phyloP scores from a whole-genome alignment of 2,888 invertebrate genomes.

The Xestia rhomboidea region DNA sequence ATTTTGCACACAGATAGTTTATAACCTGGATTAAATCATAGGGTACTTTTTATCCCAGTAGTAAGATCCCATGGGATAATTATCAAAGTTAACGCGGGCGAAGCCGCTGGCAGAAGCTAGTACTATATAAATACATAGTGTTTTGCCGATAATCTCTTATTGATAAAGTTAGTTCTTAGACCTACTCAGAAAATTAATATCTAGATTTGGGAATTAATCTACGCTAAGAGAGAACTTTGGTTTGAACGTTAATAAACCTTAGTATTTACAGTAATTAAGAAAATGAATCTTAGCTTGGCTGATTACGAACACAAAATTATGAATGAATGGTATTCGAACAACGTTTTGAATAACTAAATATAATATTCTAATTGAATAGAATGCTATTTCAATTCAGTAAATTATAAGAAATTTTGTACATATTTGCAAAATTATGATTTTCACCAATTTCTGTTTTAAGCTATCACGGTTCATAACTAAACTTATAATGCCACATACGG shows the following conservation, averaged over 20 bases:
- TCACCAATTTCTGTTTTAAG: background rate
- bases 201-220: constrained; percentile 41
- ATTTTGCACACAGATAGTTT: no score
- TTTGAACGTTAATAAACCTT: constrained; percentile 23
- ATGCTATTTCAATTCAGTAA: background rate
- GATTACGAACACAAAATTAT: constrained; percentile 29
- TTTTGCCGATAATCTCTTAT: background rate
- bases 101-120: no score
- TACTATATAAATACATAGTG: background rate
- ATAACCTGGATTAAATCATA: no score
- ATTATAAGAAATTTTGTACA: background rate
- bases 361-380: background rate
- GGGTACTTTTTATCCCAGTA: no score
- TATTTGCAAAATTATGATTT: background rate
- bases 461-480: no score
- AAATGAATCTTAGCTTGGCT: constrained; percentile 31
- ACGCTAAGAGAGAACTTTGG: constrained; percentile 31
- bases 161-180: constrained; percentile 14
- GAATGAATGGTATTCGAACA: constrained; percentile 24
- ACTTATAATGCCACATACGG: no score
- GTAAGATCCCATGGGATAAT: no score
- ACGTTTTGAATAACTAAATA: constrained; percentile 1
- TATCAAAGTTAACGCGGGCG: no score
- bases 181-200: constrained; percentile 21
- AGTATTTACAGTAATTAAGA: constrained; percentile 35